Conservation (phyloP, 2,113 vertebrate species). For the Gavia stellata region DNA sequence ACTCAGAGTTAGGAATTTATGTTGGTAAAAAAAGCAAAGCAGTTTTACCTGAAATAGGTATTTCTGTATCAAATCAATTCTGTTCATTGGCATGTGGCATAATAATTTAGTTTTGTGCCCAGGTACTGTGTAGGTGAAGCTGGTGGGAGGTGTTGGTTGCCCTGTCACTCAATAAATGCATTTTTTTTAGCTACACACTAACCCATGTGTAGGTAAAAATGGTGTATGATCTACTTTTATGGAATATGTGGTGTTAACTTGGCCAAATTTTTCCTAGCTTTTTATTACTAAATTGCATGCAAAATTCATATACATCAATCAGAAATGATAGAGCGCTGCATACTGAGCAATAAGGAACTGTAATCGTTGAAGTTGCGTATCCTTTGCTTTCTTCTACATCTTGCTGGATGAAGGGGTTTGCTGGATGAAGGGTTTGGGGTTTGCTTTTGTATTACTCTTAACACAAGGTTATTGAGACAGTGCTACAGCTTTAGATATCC, state of each 20-base stretch:
- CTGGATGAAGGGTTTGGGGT: neutral
- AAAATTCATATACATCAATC: neutral
- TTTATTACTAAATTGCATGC: neutral
- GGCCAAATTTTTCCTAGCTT: neutral
- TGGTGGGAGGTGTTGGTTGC: neutral
- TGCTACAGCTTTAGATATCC: neutral
- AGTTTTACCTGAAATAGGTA: neutral
- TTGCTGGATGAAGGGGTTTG: neutral
- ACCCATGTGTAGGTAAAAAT: neutral
- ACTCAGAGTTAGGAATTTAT: neutral
- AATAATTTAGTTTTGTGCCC: neutral
- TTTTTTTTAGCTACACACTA: neutral
- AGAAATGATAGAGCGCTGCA: neutral
- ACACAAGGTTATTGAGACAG: neutral
- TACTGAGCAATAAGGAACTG: neutral
- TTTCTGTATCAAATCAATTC: neutral
- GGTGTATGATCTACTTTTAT: neutral
- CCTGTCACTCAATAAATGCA: neutral
- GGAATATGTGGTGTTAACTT: neutral
- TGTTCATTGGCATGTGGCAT: neutral
- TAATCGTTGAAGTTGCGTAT: rapidly evolving
- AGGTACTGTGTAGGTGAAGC: neutral
- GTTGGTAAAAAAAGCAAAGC: neutral
- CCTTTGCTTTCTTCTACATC: neutral
- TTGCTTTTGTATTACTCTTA: neutral